Conservation (phyloP, 2,113 vertebrate species). For the Pygoscelis antarcticus region DNA sequence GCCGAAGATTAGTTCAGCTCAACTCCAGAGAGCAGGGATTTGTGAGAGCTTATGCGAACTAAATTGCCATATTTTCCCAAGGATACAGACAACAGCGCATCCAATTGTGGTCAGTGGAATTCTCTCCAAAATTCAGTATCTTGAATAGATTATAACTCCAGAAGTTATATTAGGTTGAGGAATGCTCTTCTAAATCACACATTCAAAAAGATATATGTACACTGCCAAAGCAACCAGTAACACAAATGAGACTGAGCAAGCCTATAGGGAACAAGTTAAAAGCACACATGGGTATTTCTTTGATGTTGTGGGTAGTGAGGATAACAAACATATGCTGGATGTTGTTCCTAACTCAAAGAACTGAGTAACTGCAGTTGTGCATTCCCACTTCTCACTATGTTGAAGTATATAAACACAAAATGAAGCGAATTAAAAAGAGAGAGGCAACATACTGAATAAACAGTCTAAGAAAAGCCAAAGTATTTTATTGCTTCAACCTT, state of each 20-base stretch:
- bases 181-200: neutral
- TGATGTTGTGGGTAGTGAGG: neutral
- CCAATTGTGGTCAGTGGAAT: neutral
- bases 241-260: neutral
- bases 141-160: neutral
- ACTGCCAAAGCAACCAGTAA: neutral
- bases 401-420: fast-evolving
- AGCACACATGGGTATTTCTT: fast-evolving
- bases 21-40: neutral
- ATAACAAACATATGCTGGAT: neutral
- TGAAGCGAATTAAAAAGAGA: neutral
- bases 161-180: neutral
- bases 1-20: neutral
- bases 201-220: fast-evolving
- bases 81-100: neutral
- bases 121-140: neutral
- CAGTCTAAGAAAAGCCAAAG: neutral
- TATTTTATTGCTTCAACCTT: neutral
- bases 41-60: neutral
- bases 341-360: neutral
- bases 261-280: fast-evolving
- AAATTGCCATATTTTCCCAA: neutral
- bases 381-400: neutral
- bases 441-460: neutral
- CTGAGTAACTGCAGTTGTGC: neutral